A percentile compares a stretch with the other conserved stretches of the same genome.
Conservation (phyloP, 2,888 invertebrate genomes). For the Andrena flavipes region DNA sequence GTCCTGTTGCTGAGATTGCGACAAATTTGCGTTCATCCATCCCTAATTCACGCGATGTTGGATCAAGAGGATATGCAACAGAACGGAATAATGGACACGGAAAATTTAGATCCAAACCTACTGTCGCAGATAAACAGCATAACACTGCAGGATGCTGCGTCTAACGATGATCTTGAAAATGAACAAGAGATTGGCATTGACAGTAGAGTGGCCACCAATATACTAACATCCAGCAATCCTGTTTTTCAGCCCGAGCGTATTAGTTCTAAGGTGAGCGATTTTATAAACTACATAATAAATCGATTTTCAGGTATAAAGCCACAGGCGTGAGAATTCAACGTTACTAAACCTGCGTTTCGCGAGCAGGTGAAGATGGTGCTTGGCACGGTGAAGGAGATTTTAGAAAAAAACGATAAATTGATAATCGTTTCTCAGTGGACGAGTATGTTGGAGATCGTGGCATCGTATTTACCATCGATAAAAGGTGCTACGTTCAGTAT, state of each 20-base stretch:
- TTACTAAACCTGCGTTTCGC: neutral
- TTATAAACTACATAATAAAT: neutral
- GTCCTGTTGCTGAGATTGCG: slow-evolving; percentile 93
- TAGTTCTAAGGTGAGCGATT: slow-evolving; percentile 87
- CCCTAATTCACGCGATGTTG: slow-evolving; percentile 89
- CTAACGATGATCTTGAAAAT: slow-evolving; percentile 45
- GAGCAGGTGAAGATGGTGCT: slow-evolving; percentile 87
- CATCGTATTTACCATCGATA: slow-evolving; percentile 88
- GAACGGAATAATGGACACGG: slow-evolving; percentile 83
- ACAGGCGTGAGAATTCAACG: neutral
- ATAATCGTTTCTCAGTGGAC: slow-evolving; percentile 98
- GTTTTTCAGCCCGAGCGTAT: slow-evolving; percentile 87
- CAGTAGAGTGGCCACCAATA: slow-evolving; percentile 87
- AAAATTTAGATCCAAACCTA: slow-evolving; percentile 62
- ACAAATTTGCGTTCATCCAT: slow-evolving; percentile 96
- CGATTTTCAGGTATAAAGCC: neutral
- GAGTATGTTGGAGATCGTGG: slow-evolving; percentile 91
- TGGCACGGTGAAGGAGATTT: slow-evolving; percentile 86
- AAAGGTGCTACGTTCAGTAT: slow-evolving; percentile 85
- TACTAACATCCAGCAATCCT: slow-evolving; percentile 90
- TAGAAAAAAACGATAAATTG: slow-evolving; percentile 88
- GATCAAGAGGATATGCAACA: slow-evolving; percentile 82
- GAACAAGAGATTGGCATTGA: slow-evolving; percentile 84
- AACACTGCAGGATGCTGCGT: slow-evolving; percentile 45
- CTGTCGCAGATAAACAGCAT: slow-evolving; percentile 65